These are phyloP conservation scores for Dromiciops gliroides DNA, from an alignment of 2,113 vertebrate genomes.

Conservation along the genomic window DNA sequence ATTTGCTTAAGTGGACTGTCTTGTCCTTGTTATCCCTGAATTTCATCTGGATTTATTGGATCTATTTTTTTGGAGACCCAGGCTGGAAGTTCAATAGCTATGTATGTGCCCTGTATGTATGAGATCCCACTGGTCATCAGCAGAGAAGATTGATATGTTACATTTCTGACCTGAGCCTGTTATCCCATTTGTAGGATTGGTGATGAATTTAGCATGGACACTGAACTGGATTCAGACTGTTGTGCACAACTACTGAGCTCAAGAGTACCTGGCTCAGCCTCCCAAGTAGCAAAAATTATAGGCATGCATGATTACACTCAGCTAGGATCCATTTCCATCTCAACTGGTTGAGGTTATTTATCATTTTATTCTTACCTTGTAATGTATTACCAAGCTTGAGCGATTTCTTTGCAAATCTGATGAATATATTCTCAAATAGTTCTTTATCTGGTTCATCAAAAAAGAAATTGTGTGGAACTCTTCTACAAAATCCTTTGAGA, in stretches of 20 bases:
- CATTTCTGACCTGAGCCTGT: not conserved
- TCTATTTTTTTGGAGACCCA: not conserved
- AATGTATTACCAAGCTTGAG: not conserved
- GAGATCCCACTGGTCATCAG: not conserved
- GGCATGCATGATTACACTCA: not conserved
- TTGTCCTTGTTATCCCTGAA: not conserved
- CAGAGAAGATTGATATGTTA: not conserved
- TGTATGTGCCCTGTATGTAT: too few species aligned
- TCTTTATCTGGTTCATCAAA: not conserved
- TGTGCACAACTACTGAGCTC: not conserved
- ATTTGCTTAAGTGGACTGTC: not conserved
- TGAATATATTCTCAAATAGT: not conserved
- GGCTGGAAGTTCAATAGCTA: not conserved
- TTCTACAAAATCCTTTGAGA: not conserved
- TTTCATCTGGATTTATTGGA: not conserved
- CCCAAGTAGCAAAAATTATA: not conserved
- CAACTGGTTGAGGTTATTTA: not conserved
- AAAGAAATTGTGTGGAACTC: not conserved
- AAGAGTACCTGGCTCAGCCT: not conserved
- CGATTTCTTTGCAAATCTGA: not conserved
- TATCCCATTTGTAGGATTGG: not conserved
- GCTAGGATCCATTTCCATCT: not conserved
- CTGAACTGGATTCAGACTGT: not conserved
- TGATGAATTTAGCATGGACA: not conserved
- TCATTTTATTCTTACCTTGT: not conserved